These are phyloP conservation scores for Ceratoteleas bidentatus DNA, from an alignment of 1,140 invertebrate species.

Conservation along the genomic window DNA sequence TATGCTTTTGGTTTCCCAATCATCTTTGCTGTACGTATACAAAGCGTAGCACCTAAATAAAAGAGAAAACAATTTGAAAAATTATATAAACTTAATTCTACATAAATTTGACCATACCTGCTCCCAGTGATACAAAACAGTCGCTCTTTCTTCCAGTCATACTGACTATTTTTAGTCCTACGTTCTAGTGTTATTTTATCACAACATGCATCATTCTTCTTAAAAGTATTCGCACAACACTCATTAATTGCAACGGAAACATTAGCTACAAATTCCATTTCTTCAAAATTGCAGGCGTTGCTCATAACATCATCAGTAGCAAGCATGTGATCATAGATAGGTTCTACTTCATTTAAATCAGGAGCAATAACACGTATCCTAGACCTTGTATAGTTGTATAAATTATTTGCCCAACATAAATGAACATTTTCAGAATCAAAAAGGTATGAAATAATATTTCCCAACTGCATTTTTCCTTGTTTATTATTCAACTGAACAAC, in stretches of 20 bases:
- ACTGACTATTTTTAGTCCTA: conserved; percentile 10
- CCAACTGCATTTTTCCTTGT: no score
- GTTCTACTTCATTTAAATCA: neutral
- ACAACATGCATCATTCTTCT: conserved; percentile 4
- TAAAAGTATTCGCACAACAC: conserved; percentile 2
- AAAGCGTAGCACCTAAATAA: conserved; percentile 33
- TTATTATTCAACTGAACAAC: no score
- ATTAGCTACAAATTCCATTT: conserved; percentile 4
- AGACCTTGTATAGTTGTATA: neutral
- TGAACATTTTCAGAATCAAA: neutral
- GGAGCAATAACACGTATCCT: neutral
- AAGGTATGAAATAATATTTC: no score
- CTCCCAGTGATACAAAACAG: conserved; percentile 38
- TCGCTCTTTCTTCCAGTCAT: conserved; percentile 18
- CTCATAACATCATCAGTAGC: neutral
- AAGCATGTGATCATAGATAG: neutral
- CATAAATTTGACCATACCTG: conserved; percentile 16
- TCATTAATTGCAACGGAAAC: neutral
- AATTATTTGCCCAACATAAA: neutral
- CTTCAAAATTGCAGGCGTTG: conserved; percentile 6
- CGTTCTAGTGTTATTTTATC: conserved; percentile 10
- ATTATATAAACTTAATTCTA: neutral
- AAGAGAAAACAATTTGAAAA: neutral
- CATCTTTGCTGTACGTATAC: conserved; percentile 28
- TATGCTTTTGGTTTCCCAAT: conserved; percentile 26